Conservation (phyloP, 2,888 invertebrate genomes). For the Drosophila infuscata region DNA sequence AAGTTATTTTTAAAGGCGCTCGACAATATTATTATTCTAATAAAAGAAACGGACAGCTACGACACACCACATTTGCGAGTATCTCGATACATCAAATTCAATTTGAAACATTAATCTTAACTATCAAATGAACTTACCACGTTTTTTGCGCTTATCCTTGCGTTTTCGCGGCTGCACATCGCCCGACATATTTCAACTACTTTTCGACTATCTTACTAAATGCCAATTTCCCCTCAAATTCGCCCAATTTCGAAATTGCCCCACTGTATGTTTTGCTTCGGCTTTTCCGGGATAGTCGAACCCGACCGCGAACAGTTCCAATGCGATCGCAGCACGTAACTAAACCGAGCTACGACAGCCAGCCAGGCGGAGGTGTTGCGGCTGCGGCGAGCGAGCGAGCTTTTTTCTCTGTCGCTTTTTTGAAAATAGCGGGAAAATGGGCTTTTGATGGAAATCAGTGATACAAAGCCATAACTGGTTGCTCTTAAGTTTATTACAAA, state of each 20-base stretch:
- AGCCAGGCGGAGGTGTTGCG: slow-evolving; percentile 16
- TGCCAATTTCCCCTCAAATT: slow-evolving; percentile 48
- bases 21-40: slow-evolving; percentile 78
- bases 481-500: not conserved
- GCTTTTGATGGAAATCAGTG: not conserved
- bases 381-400: slow-evolving; percentile 22
- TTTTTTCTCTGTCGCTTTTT: slow-evolving; percentile 29
- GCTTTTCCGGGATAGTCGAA: slow-evolving; percentile 8
- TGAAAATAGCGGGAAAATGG: slow-evolving; percentile 39
- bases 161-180: slow-evolving; percentile 94
- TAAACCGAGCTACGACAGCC: slow-evolving; percentile 45
- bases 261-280: slow-evolving; percentile 41
- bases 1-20: slow-evolving; percentile 80
- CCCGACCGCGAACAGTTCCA: slow-evolving; percentile 52
- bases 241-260: slow-evolving; percentile 22
- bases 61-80: not conserved
- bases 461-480: not conserved
- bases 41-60: slow-evolving; percentile 72
- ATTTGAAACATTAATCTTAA: slow-evolving; percentile 1
- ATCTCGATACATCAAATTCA: slow-evolving; percentile 18
- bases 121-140: slow-evolving; percentile 85
- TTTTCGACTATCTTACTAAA: slow-evolving; percentile 15
- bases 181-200: slow-evolving; percentile 89
- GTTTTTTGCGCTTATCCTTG: slow-evolving; percentile 93
- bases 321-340: slow-evolving; percentile 65